Evolutionary conservation across 2,797 vertebrate species (phyloP), one percentile per base, ranked within the genome.

Genomic region (Sebastiscus tertius): DNA sequence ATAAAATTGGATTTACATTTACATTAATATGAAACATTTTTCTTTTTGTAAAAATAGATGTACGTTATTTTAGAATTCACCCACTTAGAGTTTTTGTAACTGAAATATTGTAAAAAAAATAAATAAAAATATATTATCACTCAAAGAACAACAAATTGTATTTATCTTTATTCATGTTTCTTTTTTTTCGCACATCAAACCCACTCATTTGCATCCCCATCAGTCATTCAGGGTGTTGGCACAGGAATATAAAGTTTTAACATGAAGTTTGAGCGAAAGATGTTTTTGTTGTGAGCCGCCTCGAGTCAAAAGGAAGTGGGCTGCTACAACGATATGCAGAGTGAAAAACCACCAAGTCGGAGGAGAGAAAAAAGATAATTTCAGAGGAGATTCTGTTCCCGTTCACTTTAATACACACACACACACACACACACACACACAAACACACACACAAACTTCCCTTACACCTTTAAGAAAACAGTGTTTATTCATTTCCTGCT

Each of bases 261-360:
- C 34, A 65, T 46, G 24, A 52, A 31, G 34, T 81, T 77, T 52
- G 55, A 82, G 56, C 26, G 29, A 26, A 66, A 81, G 11, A 75
- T 26, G 60, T 72, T 82, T 82, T 74, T 16, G 46, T 54, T 64
- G 5, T 8, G 61, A 80, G 39, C 60, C 79, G 55, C 67, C 33
- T 64, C 1, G 18, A 76, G 78, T 82, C 14, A 64, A 78, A 82
- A 88, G 90, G 91, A 92, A 93, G 89, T 88, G 81, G 77, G 75
- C 79, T 81, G 82, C 56, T 69, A 78, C 31, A 86, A 31, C 67
- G 20, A 49, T 29, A n/a, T 24, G 72, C 77, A 88, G 34, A 70
- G 24, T 59, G 24, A 80, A 83, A 88, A 86, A 83, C 46, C 64
- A 82, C 61, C 0, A 54, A 33, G 64, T 82, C 18, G 58, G 9